These are phyloP conservation scores for Dyspetes luteomarginatus DNA, from an alignment of 2,888 invertebrate species.

Conservation along the genomic window DNA sequence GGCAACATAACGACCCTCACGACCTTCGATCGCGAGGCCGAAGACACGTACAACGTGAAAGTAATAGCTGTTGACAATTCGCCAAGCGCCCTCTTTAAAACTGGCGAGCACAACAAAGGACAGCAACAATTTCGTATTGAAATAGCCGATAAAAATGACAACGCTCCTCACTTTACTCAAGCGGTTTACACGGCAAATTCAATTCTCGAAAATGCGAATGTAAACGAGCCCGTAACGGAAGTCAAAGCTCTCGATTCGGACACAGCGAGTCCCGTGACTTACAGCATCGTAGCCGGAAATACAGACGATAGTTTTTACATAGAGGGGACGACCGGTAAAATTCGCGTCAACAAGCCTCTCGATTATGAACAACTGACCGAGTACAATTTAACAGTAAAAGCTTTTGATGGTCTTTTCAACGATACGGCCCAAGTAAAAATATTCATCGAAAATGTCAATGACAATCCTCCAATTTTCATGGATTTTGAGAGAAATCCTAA, in stretches of 20 bases:
- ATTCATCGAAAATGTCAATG: conserved; percentile 95
- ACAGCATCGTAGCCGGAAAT: conserved; percentile 95
- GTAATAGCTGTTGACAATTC: conserved; percentile 96
- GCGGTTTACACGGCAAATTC: conserved; percentile 89
- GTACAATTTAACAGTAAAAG: conserved; percentile 92
- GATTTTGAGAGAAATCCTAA: conserved; percentile 89
- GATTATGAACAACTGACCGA: conserved; percentile 94
- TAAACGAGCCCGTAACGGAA: conserved; percentile 92
- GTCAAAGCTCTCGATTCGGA: conserved; percentile 95
- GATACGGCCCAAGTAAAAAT: conserved; percentile 94
- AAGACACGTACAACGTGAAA: conserved; percentile 94
- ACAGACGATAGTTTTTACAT: conserved; percentile 94
- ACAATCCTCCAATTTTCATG: conserved; percentile 94
- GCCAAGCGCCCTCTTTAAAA: conserved; percentile 89
- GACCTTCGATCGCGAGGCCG: conserved; percentile 93
- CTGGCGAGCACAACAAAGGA: conserved; percentile 89
- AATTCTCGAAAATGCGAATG: conserved; percentile 93
- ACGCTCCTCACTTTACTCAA: conserved; percentile 94
- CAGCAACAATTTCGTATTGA: conserved; percentile 94
- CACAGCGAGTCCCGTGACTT: conserved; percentile 93
- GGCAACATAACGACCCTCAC: conserved; percentile 94
- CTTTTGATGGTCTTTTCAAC: conserved; percentile 93
- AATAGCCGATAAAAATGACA: conserved; percentile 98
- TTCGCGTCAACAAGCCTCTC: conserved; percentile 90
- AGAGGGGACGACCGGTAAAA: conserved; percentile 93